Evolutionary conservation across 2,113 vertebrate genomes (phyloP).

Genomic region (Prietella phreatophila): DNA sequence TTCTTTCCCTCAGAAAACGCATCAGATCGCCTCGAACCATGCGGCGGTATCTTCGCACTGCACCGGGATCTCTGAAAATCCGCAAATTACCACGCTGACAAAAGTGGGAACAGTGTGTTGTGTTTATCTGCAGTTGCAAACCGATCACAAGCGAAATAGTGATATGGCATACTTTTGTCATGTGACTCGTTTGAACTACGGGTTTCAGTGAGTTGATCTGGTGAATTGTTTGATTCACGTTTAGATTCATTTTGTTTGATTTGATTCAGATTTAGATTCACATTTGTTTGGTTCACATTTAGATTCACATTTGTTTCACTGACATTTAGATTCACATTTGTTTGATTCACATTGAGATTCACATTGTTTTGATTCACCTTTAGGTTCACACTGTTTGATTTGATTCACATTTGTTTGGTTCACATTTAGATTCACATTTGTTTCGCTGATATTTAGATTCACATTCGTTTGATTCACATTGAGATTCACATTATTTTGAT

Average conservation of each 20-base stretch:
- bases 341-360: neutral
- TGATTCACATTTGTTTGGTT: neutral
- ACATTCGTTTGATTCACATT: neutral
- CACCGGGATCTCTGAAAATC: conserved; percentile 38
- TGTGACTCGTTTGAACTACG: neutral
- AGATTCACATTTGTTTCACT: neutral
- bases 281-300: neutral
- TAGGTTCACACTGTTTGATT: neutral
- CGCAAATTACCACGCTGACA: conserved; percentile 36
- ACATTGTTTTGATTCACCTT: neutral
- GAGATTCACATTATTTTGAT: neutral
- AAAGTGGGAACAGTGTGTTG: conserved; percentile 12
- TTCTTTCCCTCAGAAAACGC: conserved; percentile 27
- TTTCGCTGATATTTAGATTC: neutral
- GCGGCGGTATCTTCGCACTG: conserved; percentile 35
- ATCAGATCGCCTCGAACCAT: conserved; percentile 42
- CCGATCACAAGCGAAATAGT: neutral
- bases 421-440: neutral
- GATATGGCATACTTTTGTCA: neutral
- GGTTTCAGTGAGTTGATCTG: neutral
- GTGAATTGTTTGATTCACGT: neutral
- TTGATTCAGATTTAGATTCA: neutral
- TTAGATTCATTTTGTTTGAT: neutral
- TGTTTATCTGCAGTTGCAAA: conserved; percentile 31
- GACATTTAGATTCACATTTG: neutral